Conservation (phyloP, 1,140 invertebrate species). For the Metopolophium dirhodum region DNA sequence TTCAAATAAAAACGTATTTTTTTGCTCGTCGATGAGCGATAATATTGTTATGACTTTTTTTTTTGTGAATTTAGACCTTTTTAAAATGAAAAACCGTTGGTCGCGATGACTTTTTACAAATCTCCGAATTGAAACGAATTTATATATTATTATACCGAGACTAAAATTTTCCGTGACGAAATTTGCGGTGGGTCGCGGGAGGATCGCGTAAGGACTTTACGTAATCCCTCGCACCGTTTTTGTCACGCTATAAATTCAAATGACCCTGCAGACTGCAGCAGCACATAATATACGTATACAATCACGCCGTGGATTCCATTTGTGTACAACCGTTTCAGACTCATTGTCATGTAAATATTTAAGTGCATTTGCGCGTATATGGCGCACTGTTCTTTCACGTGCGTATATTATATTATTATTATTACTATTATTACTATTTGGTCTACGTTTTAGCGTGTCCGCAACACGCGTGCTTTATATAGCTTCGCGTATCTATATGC, state of each 20-base stretch:
- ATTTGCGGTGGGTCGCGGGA: not conserved
- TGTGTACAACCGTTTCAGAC: not conserved
- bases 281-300: not conserved
- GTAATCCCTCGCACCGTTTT: not conserved
- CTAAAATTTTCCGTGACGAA: not conserved
- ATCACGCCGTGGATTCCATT: not conserved
- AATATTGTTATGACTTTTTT: not conserved
- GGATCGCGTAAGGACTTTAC: not conserved
- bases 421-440: not conserved
- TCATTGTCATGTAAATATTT: slow-evolving; percentile 30
- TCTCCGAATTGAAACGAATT: not conserved
- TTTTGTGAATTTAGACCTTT: not conserved
- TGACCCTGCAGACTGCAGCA: not conserved
- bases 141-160: not conserved
- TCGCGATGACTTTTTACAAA: not conserved
- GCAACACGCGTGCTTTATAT: not conserved
- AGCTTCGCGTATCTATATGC: not conserved
- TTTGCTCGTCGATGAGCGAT: not conserved
- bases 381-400: not conserved
- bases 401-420: not conserved
- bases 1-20: not conserved
- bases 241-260: not conserved
- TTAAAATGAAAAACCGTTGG: not conserved
- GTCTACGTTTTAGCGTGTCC: not conserved
- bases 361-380: not conserved